Evolutionary conservation across 30 jellyfish, hydroid and myxozoan species (phyloP).

Genomic region (Turritopsis rubra): DNA sequence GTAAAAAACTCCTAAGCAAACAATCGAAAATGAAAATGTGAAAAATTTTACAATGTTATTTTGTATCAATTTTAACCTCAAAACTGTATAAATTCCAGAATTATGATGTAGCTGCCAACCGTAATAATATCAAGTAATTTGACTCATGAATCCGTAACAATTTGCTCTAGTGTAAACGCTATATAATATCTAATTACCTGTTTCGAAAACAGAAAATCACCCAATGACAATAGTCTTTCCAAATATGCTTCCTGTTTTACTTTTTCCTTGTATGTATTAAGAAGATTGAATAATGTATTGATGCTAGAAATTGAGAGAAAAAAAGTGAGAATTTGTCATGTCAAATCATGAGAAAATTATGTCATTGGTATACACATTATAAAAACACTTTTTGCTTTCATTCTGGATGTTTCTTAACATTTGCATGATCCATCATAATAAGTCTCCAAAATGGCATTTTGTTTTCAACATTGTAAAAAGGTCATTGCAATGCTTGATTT

Average conservation of each 20-base stretch:
- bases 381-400: not conserved
- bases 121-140: no score
- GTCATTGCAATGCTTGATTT: not conserved
- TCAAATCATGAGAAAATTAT: not conserved
- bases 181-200: no score
- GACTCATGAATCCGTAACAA: no score
- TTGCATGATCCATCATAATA: not conserved
- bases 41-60: not conserved
- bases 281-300: not conserved
- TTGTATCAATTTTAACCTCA: not conserved
- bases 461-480: not conserved
- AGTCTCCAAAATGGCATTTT: no score
- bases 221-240: not conserved
- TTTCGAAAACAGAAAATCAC: not conserved
- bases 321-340: not conserved
- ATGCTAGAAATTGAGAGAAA: not conserved
- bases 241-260: not conserved
- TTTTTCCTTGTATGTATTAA: slow-evolving; percentile 1
- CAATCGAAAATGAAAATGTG: not conserved
- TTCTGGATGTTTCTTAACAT: not conserved
- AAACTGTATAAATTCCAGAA: no score
- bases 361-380: not conserved
- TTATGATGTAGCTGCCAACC: no score
- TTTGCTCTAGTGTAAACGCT: no score
- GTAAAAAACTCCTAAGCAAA: not conserved